Percentiles rank a stretch among this genome's conserved stretches.
These are phyloP conservation scores for Rousettus madagascariensis DNA, from an alignment of 2,797 vertebrate genomes.

Conservation along the genomic window DNA sequence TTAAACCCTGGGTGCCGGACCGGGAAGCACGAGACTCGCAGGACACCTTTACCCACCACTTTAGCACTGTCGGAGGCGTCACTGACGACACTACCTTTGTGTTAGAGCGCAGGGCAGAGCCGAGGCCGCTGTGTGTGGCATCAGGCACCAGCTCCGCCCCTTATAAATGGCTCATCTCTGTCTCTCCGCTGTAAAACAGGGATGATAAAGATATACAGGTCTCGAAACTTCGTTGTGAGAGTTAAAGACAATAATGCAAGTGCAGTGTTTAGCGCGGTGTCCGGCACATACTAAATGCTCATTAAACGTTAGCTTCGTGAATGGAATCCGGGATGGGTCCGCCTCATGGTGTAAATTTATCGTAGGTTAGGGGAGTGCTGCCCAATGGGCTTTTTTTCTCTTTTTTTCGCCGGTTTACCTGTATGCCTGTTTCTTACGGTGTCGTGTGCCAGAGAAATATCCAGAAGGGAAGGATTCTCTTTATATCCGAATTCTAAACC, in stretches of 20 bases:
- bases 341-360: neutral
- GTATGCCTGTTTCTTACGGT: neutral
- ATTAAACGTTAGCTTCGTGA: neutral
- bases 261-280: neutral
- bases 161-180: neutral
- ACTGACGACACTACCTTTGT: neutral
- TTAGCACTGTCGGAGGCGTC: neutral
- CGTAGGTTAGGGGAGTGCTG: neutral
- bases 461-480: neutral
- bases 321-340: neutral
- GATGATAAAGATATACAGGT: neutral
- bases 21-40: neutral
- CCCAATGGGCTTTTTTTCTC: neutral
- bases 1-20: neutral
- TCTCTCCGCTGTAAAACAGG: neutral
- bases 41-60: neutral
- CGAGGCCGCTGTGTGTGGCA: neutral
- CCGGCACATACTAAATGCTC: neutral
- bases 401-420: neutral
- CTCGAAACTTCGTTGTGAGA: neutral
- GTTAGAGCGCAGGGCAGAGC: neutral
- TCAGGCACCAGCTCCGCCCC: neutral
- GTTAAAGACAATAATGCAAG: neutral
- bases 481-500: neutral
- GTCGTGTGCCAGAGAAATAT: neutral